Conservation (phyloP, 2,888 invertebrate species). For the Harmothoe impar region DNA sequence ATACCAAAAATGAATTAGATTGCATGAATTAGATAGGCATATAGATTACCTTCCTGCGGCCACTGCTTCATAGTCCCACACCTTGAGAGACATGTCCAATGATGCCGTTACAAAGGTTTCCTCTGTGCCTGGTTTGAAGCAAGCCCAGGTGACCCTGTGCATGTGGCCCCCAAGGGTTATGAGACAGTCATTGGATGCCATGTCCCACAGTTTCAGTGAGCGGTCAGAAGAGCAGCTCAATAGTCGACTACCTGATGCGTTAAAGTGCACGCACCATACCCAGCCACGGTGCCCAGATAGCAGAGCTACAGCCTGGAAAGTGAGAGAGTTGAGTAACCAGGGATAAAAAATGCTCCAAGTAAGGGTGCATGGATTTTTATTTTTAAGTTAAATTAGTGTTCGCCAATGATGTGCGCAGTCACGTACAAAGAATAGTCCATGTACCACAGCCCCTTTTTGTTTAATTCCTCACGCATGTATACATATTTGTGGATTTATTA, state of each 20-base stretch:
- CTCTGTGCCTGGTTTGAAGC: slow-evolving; percentile 47
- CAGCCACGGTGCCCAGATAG: slow-evolving; percentile 65
- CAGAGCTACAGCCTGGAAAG: not conserved
- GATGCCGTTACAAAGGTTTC: slow-evolving; percentile 67
- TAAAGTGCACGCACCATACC: slow-evolving; percentile 66
- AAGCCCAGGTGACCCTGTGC: slow-evolving; percentile 65
- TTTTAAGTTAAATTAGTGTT: too few species aligned
- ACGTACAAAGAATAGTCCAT: too few species aligned
- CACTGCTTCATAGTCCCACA: slow-evolving; percentile 66
- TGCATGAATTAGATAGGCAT: too few species aligned
- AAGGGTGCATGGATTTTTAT: too few species aligned
- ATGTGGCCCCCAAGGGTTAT: slow-evolving; percentile 66
- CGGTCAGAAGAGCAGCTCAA: slow-evolving; percentile 68
- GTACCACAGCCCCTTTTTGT: too few species aligned
- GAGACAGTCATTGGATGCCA: slow-evolving; percentile 43
- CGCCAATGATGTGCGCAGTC: too few species aligned
- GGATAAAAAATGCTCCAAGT: too few species aligned
- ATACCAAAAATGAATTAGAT: too few species aligned
- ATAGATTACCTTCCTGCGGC: slow-evolving; percentile 60
- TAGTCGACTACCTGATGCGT: slow-evolving; percentile 48
- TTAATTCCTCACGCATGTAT: too few species aligned
- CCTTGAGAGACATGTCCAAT: slow-evolving; percentile 65
- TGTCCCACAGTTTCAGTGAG: slow-evolving; percentile 65
- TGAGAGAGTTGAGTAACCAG: not conserved
- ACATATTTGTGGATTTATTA: too few species aligned